Evolutionary conservation across 1,140 invertebrate species (phyloP).

Genomic region (Drosophila ercepeae): DNA sequence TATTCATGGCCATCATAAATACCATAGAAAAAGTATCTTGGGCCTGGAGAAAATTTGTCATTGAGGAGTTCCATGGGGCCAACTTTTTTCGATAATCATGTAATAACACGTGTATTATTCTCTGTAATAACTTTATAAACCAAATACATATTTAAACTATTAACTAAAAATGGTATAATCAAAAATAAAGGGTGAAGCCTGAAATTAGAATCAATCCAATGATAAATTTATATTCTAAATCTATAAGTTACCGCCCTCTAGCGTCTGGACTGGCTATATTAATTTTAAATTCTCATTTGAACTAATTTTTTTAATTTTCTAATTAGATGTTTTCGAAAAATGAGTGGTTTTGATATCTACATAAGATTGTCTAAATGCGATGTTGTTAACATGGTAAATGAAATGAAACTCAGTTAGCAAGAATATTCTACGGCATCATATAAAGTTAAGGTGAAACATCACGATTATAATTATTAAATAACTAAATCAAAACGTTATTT

Average conservation of each 20-base stretch:
- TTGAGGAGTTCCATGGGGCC: not conserved
- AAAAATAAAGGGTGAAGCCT: too few relatives aligned
- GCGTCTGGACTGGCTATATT: not conserved
- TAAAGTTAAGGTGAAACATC: not conserved
- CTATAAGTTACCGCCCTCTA: not conserved
- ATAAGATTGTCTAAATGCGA: not conserved
- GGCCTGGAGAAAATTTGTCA: not conserved
- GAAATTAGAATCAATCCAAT: too few relatives aligned
- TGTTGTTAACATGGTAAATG: not conserved
- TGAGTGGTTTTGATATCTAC: not conserved
- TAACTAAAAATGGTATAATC: too few relatives aligned
- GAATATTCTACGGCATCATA: too few relatives aligned
- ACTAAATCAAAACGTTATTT: not conserved
- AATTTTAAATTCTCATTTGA: not conserved
- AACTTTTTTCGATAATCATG: too few relatives aligned
- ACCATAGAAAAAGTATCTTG: not conserved
- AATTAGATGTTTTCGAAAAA: not conserved
- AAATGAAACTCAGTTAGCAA: not conserved
- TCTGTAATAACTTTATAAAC: too few relatives aligned
- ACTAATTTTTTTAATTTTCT: not conserved
- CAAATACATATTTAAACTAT: too few relatives aligned
- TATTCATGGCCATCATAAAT: conserved; percentile 33
- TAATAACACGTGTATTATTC: not conserved
- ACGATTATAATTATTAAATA: not conserved
- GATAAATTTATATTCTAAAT: not conserved